Evolutionary conservation across 1,140 invertebrate genomes (phyloP).

Genomic region (Calosoma granatense): DNA sequence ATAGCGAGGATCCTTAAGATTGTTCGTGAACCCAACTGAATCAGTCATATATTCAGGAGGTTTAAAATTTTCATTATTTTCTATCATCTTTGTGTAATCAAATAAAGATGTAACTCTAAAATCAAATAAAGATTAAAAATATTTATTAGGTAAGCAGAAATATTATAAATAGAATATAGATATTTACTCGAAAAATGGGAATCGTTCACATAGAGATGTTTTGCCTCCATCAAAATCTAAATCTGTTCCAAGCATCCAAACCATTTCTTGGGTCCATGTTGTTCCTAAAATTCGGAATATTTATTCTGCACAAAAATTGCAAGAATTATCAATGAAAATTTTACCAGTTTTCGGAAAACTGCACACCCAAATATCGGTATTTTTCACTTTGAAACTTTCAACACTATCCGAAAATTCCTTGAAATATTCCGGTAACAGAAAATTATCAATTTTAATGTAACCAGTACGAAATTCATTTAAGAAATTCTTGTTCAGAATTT

Average conservation of each 20-base stretch:
- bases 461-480: constrained; percentile 27
- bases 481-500: constrained; percentile 20
- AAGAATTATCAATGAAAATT: constrained; percentile 12
- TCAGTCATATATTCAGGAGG: constrained; percentile 25
- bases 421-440: constrained; percentile 28
- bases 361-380: constrained; percentile 38
- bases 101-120: constrained; percentile 31
- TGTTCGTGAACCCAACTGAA: constrained; percentile 21
- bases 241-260: constrained; percentile 43
- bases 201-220: constrained; percentile 17
- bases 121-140: constrained; percentile 12
- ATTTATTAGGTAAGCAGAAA: not conserved
- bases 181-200: constrained; percentile 37
- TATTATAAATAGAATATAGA: too few species aligned
- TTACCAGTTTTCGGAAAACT: constrained; percentile 39
- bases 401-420: constrained; percentile 29
- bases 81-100: constrained; percentile 26
- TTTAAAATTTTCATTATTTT: constrained; percentile 22
- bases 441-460: constrained; percentile 22
- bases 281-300: constrained; percentile 30
- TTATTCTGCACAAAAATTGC: constrained; percentile 11
- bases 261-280: constrained; percentile 51
- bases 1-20: constrained; percentile 40
- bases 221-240: constrained; percentile 40
- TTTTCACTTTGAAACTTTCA: constrained; percentile 31